These are phyloP conservation scores for Pavo muticus DNA, from an alignment of 2,113 vertebrate genomes.

Conservation along the genomic window DNA sequence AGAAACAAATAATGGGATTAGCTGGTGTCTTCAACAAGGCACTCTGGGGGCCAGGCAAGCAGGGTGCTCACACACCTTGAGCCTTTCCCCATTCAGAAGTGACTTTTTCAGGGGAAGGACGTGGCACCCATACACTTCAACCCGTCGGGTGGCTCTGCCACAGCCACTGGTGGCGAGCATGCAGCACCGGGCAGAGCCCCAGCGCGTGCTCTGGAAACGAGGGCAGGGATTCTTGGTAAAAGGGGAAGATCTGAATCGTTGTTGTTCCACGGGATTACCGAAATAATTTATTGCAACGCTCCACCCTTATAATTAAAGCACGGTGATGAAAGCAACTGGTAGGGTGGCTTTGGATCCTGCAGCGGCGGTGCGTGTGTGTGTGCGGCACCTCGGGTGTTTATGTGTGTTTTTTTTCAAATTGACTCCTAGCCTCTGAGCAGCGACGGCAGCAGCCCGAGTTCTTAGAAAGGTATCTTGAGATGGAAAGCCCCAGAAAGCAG, in stretches of 20 bases:
- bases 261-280: conserved; percentile 75
- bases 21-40: conserved; percentile 1
- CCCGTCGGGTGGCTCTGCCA: neutral
- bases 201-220: conserved; percentile 57
- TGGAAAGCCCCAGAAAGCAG: conserved; percentile 50
- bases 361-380: conserved; percentile 17
- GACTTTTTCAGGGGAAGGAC: neutral
- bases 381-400: conserved; percentile 45
- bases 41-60: neutral
- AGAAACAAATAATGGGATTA: conserved; percentile 41
- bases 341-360: conserved; percentile 72
- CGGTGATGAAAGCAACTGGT: conserved; percentile 75
- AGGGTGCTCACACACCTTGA: neutral
- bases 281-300: conserved; percentile 76
- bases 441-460: conserved; percentile 45
- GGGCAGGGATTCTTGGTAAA: conserved; percentile 67
- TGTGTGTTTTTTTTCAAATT: conserved; percentile 56
- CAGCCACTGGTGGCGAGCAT: neutral
- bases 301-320: conserved; percentile 75
- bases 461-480: conserved; percentile 74
- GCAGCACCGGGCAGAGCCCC: neutral
- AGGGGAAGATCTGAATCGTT: conserved; percentile 71
- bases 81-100: neutral
- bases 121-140: neutral
- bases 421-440: conserved; percentile 26